phyloP scores from a whole-genome alignment of 2,888 invertebrate genomes.

The Anthophora plumipes region DNA sequence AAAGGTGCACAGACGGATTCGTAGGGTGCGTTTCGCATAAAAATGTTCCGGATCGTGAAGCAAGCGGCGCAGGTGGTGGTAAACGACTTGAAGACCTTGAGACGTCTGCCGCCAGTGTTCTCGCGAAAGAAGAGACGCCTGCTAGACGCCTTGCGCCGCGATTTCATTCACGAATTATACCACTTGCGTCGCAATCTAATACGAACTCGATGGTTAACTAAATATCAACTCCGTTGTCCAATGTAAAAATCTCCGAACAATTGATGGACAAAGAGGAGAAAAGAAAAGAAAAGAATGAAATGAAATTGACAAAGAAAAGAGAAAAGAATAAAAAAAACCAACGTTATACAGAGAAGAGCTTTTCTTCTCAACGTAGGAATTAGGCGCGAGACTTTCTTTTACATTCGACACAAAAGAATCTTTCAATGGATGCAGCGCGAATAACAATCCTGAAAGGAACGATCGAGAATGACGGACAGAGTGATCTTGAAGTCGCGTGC shows the following conservation, averaged over 20 bases:
- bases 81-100: conserved; percentile 83
- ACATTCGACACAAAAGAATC: background rate
- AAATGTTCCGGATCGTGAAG: conserved; percentile 68
- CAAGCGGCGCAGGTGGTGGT: conserved; percentile 82
- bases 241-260: background rate
- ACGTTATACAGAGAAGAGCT: too few species aligned
- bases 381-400: too few species aligned
- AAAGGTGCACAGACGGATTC: conserved; percentile 2
- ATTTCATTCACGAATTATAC: conserved; percentile 56
- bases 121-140: conserved; percentile 63
- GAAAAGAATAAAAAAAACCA: too few species aligned
- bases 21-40: conserved; percentile 49
- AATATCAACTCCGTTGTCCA: background rate
- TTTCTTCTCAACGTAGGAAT: too few species aligned
- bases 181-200: conserved; percentile 32
- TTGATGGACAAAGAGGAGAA: too few species aligned
- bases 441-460: conserved; percentile 8
- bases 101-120: conserved; percentile 74
- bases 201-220: background rate
- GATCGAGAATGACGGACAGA: conserved; percentile 16
- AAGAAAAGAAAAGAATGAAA: background rate
- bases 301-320: too few species aligned
- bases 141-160: conserved; percentile 47
- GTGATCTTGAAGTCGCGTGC: conserved; percentile 42
- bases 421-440: background rate